Evolutionary conservation across 1,140 invertebrate genomes (phyloP).

Genomic region (Chionoecetes opilio): DNA sequence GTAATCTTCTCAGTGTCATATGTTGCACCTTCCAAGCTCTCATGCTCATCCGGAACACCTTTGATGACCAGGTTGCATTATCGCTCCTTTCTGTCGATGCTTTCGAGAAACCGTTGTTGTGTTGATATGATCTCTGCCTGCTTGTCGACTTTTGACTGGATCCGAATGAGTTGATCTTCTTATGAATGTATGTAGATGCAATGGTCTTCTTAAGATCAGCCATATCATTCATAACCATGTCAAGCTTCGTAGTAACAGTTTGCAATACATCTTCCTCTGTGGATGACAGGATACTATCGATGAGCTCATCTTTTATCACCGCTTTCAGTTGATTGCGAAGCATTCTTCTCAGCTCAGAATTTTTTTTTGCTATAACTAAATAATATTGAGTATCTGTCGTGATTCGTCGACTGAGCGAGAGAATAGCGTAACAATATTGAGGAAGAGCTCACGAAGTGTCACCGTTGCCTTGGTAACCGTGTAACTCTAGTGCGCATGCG

Average conservation of each 20-base stretch:
- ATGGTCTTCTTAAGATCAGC: slow-evolving; percentile 35
- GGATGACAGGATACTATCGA: not conserved
- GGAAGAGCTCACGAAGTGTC: no score
- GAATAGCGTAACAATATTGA: no score
- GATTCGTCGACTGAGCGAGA: no score
- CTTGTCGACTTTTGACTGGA: not conserved
- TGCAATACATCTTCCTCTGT: not conserved
- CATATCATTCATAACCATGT: not conserved
- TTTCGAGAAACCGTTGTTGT: no score
- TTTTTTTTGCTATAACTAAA: not conserved
- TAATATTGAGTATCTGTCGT: not conserved
- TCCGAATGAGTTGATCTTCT: not conserved
- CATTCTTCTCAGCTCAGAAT: slow-evolving; percentile 6
- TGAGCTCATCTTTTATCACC: slow-evolving; percentile 37
- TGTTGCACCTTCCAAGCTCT: not conserved
- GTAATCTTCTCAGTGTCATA: not conserved
- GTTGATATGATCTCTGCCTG: no score
- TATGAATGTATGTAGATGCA: not conserved
- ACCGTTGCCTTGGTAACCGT: no score
- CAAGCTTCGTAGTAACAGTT: not conserved
- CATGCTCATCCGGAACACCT: not conserved
- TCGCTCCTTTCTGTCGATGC: not conserved
- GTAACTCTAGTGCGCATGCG: no score
- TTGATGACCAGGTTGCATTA: not conserved
- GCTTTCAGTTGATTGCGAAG: not conserved